Conservation (phyloP, 2,113 vertebrate genomes). For the Camelus dromedarius region DNA sequence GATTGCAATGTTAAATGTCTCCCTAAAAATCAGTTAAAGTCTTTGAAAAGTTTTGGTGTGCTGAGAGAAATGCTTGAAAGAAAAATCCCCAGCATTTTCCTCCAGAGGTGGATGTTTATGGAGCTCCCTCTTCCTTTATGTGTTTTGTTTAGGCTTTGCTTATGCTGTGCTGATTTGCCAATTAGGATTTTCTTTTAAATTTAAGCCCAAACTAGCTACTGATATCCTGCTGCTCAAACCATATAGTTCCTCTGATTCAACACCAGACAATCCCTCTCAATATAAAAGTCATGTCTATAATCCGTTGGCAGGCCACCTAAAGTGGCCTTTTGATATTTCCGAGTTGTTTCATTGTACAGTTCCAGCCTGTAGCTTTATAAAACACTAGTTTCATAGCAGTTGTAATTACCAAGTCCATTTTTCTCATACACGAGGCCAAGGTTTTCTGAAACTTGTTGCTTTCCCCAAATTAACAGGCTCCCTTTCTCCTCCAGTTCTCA, state of each 20-base stretch:
- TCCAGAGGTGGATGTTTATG: constrained; percentile 45
- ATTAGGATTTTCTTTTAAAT: constrained; percentile 69
- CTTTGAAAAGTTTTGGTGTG: constrained; percentile 54
- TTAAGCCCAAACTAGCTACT: constrained; percentile 67
- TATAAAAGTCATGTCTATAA: constrained; percentile 73
- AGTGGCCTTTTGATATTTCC: constrained; percentile 75
- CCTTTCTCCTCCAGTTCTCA: not conserved
- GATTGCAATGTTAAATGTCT: constrained; percentile 65
- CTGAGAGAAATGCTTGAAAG: constrained; percentile 29
- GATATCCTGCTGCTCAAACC: constrained; percentile 53
- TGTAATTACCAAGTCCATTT: constrained; percentile 71
- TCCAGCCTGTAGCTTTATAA: constrained; percentile 71
- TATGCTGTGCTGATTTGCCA: constrained; percentile 63
- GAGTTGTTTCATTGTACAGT: constrained; percentile 67
- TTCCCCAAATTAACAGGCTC: constrained; percentile 3
- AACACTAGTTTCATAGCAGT: constrained; percentile 63
- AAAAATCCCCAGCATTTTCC: constrained; percentile 59
- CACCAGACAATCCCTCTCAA: constrained; percentile 68
- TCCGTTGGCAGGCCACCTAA: constrained; percentile 56
- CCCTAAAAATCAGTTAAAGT: constrained; percentile 68
- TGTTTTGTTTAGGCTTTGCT: constrained; percentile 55
- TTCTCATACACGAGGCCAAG: constrained; percentile 26
- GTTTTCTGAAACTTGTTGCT: constrained; percentile 53
- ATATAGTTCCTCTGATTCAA: constrained; percentile 49
- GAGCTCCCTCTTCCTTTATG: constrained; percentile 36